These are phyloP conservation scores for Agrotis clavis DNA, from an alignment of 2,888 invertebrate species.

Conservation along the genomic window DNA sequence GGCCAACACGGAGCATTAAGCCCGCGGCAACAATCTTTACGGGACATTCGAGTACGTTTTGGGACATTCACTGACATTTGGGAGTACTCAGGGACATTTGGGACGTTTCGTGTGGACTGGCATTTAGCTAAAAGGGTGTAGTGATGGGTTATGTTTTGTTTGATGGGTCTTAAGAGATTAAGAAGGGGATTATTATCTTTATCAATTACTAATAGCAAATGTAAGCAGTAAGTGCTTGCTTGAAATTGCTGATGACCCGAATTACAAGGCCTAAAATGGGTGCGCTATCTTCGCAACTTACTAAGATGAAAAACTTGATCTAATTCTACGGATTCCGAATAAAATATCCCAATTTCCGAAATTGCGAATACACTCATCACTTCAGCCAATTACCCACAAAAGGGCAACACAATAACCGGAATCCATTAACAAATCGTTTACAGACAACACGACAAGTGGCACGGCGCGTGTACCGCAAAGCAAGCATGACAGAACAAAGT, in stretches of 20 bases:
- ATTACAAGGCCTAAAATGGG: too few species aligned
- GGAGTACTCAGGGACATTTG: slow-evolving; percentile 7
- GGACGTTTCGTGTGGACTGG: slow-evolving; percentile 33
- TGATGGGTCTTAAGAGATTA: slow-evolving; percentile 19
- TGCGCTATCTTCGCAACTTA: too few species aligned
- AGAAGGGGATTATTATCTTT: not conserved
- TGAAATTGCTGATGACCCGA: too few species aligned
- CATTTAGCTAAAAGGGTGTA: slow-evolving; percentile 63
- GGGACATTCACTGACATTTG: slow-evolving; percentile 57
- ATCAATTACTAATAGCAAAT: not conserved
- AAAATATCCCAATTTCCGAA: slow-evolving; percentile 3
- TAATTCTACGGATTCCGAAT: not conserved
- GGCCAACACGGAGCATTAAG: slow-evolving; percentile 64
- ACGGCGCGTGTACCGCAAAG: slow-evolving; percentile 83
- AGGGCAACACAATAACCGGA: slow-evolving; percentile 65
- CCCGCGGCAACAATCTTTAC: slow-evolving; percentile 65
- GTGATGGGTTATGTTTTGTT: slow-evolving; percentile 25
- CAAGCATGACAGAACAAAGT: slow-evolving; percentile 85
- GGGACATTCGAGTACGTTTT: slow-evolving; percentile 50
- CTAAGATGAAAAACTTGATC: not conserved
- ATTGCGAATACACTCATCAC: slow-evolving; percentile 48
- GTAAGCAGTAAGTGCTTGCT: too few species aligned
- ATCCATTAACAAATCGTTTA: slow-evolving; percentile 77
- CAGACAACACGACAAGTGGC: slow-evolving; percentile 74
- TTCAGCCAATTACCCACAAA: slow-evolving; percentile 59